Percentiles rank a stretch among this genome's conserved stretches.
phyloP scores from a whole-genome alignment of 2,113 vertebrate genomes.

The Gallinago media region DNA sequence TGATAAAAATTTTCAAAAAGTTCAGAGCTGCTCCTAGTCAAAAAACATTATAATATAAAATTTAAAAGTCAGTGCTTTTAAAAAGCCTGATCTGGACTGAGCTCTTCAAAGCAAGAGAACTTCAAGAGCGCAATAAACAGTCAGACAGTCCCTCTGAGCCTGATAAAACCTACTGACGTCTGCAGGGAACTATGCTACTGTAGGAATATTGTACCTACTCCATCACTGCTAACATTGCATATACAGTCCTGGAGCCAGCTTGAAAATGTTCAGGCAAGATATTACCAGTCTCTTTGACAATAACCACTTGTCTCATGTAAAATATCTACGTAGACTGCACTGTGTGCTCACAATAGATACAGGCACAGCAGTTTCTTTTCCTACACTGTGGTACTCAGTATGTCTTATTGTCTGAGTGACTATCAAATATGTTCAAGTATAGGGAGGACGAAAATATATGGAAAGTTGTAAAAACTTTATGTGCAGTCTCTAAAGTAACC shows the following conservation, averaged over 20 bases:
- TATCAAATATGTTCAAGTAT: neutral
- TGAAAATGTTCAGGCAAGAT: neutral
- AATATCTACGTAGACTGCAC: neutral
- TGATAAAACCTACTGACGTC: slow-evolving; percentile 18
- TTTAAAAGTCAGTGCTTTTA: neutral
- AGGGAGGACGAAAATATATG: neutral
- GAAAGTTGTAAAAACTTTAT: neutral
- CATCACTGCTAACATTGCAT: slow-evolving; percentile 1
- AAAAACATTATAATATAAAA: neutral
- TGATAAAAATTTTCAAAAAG: neutral
- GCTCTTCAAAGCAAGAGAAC: neutral
- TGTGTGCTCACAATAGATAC: neutral
- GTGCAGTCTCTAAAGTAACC: neutral
- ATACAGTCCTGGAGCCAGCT: neutral
- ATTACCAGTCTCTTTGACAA: slow-evolving; percentile 2
- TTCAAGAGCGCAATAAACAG: neutral
- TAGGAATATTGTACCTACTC: neutral
- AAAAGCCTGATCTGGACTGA: neutral
- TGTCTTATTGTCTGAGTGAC: neutral
- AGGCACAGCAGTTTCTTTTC: neutral
- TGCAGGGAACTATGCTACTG: slow-evolving; percentile 20
- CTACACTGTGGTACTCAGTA: neutral
- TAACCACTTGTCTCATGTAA: slow-evolving; percentile 30
- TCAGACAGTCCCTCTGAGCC: slow-evolving; percentile 1
- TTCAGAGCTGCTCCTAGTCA: neutral